Base-by-base conservation (phyloP, 30 jellyfish, hydroid and myxozoan species). In the Nemopilema nomurai region DNA sequence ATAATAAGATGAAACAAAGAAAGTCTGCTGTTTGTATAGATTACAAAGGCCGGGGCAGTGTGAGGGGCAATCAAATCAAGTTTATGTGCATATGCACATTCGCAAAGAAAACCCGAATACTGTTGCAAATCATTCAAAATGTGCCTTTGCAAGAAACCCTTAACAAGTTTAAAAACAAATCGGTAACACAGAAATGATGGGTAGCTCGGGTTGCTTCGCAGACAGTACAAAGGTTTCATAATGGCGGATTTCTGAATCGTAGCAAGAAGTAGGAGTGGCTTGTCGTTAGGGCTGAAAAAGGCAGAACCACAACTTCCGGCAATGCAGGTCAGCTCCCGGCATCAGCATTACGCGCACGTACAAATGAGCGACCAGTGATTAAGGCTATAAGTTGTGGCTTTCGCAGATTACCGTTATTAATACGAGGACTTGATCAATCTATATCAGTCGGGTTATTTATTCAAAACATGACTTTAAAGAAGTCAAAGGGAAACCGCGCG, bases 401-500 rank as follows among this genome's bases (percentile, higher is more conserved):
- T 13, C 13, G 13, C 13, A 6, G 57, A 41, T 41, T 41, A 6
- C 57, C 13, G 57, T 41, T 41, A 6, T 3, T 41, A 41, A 41
- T 41, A 13, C 57, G 13, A 13, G 13, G 57, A 6, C 13, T 13
- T 41, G 13, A 41, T 41, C 57, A 41, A 41, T 41, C 57, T 41
- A 41, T 3, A 41, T 41, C 57, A 13, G 13, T 41, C 57, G 13
- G 57, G 6, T 41, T 41, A 41, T 13, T 6, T 13, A 41, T 41
- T 13, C 6, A 41, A 41, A 41, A 41, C 57, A 41, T 13, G 57
- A 41, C 13, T 41, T 64, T n/a, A n/a, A 26, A 17, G 31, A 64
- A 26, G 32, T 23, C 28, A 64, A 26, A 64, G 74, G 74, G 74
- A 64, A 64, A 64, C 32, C 32, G 74, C 74, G 74, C 17, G 74